Evolutionary conservation across 1,140 invertebrate species (phyloP), one percentile per base, ranked within the genome.

Genomic region (Nautilus pompilius): DNA sequence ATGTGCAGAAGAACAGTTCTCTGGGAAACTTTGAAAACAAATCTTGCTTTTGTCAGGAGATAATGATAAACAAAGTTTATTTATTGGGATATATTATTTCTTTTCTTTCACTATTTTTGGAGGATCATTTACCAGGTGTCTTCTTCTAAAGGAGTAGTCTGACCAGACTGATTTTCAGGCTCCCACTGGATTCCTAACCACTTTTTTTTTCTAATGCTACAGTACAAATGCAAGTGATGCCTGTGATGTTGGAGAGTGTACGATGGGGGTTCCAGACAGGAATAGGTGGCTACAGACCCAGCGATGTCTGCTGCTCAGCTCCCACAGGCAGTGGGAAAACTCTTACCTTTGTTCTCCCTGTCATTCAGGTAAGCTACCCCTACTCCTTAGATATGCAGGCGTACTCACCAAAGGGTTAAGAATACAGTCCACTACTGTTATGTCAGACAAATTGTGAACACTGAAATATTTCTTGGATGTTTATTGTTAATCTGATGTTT

Each of bases 271-370:
- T 68, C 41, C 59, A 63, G 8, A 58, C 63, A 0, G 76, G 79
- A 2, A 65, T 60, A 51, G 72, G 60, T 22, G 79, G 78, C 17
- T 73, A 70, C 58, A 70, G 69, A 80, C 90, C 91, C 0, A 86
- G 88, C 68, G 96, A 99, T 81, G 86, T 97, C n/a, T 98, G 96
- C 85, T 91, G 99, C 36, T 96, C 94, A 26, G 94, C 96, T 46
- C 95, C 96, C 24, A 99, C 97, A 17, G 97, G 96, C 13, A 97
- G 94, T 87, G 96, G 96, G 10, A 99, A 99, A 86, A 99, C 96
- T 1, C 82, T 99, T 54, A 90, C 94, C 5, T 99, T 93, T 87
- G 92, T 93, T 63, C 82, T 99, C 60, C 96, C 96, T 15, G 89
- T 98, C 54, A 84, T 99, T 53, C 92, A 98, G 82, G 76, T 81